Conservation (phyloP, 2,888 invertebrate species). For the Ecliptopera silaceata region DNA sequence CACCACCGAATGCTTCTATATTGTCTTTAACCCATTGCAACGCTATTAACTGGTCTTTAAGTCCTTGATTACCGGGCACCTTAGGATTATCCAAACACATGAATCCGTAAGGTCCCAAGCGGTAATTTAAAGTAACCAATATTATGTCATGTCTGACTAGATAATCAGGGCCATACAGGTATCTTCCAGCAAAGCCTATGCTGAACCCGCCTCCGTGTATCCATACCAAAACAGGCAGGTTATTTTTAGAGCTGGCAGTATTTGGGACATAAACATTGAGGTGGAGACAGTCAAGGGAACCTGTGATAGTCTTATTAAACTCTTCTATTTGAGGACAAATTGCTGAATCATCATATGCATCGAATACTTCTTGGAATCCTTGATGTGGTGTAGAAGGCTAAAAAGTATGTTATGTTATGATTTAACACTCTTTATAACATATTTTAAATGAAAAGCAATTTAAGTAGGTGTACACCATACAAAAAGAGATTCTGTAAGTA, state of each 20-base stretch:
- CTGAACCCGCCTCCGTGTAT: slow-evolving; percentile 55
- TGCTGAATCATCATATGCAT: slow-evolving; percentile 56
- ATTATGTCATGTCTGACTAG: slow-evolving; percentile 57
- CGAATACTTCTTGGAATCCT: slow-evolving; percentile 49
- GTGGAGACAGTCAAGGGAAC: slow-evolving; percentile 55
- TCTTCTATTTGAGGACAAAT: slow-evolving; percentile 57
- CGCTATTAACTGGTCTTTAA: slow-evolving; percentile 60
- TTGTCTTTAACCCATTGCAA: slow-evolving; percentile 60
- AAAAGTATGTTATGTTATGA: not conserved
- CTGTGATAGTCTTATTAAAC: slow-evolving; percentile 41
- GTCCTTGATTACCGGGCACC: slow-evolving; percentile 61
- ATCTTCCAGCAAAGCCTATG: slow-evolving; percentile 46
- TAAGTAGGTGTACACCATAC: no score
- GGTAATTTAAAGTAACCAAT: slow-evolving; percentile 60
- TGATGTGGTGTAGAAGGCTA: slow-evolving; percentile 52
- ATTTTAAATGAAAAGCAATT: no score
- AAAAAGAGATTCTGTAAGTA: no score
- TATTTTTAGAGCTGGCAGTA: slow-evolving; percentile 44
- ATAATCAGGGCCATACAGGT: slow-evolving; percentile 50
- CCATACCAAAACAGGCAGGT: slow-evolving; percentile 57
- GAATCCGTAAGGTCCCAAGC: slow-evolving; percentile 63
- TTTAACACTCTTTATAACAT: not conserved
- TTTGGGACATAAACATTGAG: slow-evolving; percentile 58
- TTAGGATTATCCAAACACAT: slow-evolving; percentile 56
- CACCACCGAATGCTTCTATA: slow-evolving; percentile 61